These are phyloP conservation scores for Sphaerophoria taeniata DNA, from an alignment of 2,888 invertebrate genomes.

Conservation along the genomic window DNA sequence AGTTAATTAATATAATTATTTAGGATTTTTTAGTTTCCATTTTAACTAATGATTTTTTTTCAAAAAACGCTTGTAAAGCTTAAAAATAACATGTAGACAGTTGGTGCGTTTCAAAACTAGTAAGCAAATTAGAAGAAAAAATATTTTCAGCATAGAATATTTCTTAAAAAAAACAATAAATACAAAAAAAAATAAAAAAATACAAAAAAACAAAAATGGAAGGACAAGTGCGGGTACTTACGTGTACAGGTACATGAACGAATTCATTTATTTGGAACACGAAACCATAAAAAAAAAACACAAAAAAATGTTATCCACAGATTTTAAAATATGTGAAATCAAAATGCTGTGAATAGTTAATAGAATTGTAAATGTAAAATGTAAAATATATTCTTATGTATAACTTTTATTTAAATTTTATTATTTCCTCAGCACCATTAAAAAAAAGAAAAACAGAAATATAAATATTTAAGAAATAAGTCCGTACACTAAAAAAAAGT, in stretches of 20 bases:
- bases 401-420: conserved; percentile 37
- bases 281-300: conserved; percentile 27
- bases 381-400: conserved; percentile 63
- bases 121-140: neutral
- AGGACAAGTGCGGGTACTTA: conserved; percentile 50
- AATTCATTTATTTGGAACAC: conserved; percentile 51
- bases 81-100: conserved; percentile 12
- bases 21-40: conserved; percentile 12
- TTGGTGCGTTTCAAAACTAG: conserved; percentile 8
- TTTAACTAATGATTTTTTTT: conserved; percentile 31
- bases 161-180: neutral
- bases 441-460: neutral
- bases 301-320: conserved; percentile 68
- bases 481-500: conserved; percentile 34
- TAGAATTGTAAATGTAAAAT: conserved; percentile 70
- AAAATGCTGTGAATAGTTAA: conserved; percentile 73
- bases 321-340: conserved; percentile 71
- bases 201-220: neutral
- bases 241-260: conserved; percentile 32
- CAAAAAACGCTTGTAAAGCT: conserved; percentile 32
- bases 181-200: conserved; percentile 2
- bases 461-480: conserved; percentile 29
- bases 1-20: conserved; percentile 12
- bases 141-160: neutral
- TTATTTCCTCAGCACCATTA: conserved; percentile 53